A percentile compares a stretch with the other conserved stretches of the same genome.
phyloP scores from a whole-genome alignment of 2,113 vertebrate genomes.

The Brachyistius frenatus region DNA sequence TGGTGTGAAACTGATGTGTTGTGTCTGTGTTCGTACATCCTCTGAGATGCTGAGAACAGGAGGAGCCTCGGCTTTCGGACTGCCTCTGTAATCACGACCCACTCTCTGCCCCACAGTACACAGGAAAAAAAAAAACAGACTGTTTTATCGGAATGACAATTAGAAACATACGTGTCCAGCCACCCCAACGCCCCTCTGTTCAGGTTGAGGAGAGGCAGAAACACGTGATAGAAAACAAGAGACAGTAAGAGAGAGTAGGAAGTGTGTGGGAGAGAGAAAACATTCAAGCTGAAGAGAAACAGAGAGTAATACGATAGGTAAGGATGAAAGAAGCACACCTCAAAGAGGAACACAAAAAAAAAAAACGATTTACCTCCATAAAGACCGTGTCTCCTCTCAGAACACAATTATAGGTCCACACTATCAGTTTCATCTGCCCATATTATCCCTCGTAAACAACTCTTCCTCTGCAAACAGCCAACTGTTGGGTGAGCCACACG shows the following conservation, averaged over 20 bases:
- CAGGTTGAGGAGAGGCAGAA: conserved; percentile 23
- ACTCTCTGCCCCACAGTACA: conserved; percentile 27
- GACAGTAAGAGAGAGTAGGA: conserved; percentile 14
- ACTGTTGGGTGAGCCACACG: not conserved
- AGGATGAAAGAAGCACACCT: conserved; percentile 4
- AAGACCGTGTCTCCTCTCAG: not conserved
- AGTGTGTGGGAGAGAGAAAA: conserved; percentile 57
- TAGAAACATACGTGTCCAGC: conserved; percentile 50
- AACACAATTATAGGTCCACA: not conserved
- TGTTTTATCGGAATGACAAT: conserved; percentile 50
- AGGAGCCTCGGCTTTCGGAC: conserved; percentile 55
- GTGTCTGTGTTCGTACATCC: conserved; percentile 40
- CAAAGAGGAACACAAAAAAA: not conserved
- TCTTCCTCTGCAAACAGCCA: not conserved
- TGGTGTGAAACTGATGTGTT: conserved; percentile 23
- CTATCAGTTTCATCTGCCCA: conserved; percentile 21
- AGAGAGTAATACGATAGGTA: not conserved
- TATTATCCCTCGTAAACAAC: conserved; percentile 17
- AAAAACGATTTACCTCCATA: conserved; percentile 52
- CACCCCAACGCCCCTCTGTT: conserved; percentile 13
- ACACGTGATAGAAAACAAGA: conserved; percentile 40
- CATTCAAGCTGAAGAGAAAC: conserved; percentile 16
- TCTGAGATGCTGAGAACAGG: conserved; percentile 41
- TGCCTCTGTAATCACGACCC: conserved; percentile 47
- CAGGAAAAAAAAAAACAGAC: conserved; percentile 44